These are phyloP conservation scores for Lithophane leautieri DNA, from an alignment of 2,888 invertebrate species.

Conservation along the genomic window DNA sequence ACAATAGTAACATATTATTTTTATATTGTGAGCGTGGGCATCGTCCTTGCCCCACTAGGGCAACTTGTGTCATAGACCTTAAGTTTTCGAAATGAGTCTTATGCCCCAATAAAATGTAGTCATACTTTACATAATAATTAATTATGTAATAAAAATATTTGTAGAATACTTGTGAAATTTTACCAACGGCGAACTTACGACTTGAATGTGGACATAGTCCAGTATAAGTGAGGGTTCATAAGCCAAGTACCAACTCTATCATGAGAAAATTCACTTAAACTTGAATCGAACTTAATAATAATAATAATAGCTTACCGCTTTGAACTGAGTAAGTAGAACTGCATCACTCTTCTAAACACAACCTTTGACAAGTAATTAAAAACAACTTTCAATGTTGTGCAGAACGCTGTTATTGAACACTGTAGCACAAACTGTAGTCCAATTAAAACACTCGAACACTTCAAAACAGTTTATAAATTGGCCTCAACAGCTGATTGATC, in stretches of 20 bases:
- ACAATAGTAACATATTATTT: slow-evolving; percentile 21
- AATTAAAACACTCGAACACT: slow-evolving; percentile 28
- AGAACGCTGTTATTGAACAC: slow-evolving; percentile 4
- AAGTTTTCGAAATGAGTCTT: slow-evolving; percentile 18
- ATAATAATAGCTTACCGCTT: slow-evolving; percentile 15
- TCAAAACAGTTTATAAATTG: slow-evolving; percentile 82
- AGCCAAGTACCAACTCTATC: slow-evolving; percentile 1
- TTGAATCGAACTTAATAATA: background rate
- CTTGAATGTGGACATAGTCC: background rate
- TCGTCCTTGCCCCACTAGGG: slow-evolving; percentile 48
- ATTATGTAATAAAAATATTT: background rate
- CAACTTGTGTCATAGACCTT: slow-evolving; percentile 29
- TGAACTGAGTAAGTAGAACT: slow-evolving; percentile 10
- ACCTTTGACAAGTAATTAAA: background rate
- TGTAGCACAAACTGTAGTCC: slow-evolving; percentile 28
- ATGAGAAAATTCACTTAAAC: background rate
- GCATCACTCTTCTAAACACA: slow-evolving; percentile 6
- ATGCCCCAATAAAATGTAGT: background rate
- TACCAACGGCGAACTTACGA: background rate
- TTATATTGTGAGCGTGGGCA: slow-evolving; percentile 28
- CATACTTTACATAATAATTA: background rate
- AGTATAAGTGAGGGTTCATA: background rate
- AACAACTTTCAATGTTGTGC: slow-evolving; percentile 14
- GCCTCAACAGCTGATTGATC: slow-evolving; percentile 82
- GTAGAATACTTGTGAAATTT: background rate